Conservation (phyloP, 2,888 invertebrate species). For the Brenthis daphne region DNA sequence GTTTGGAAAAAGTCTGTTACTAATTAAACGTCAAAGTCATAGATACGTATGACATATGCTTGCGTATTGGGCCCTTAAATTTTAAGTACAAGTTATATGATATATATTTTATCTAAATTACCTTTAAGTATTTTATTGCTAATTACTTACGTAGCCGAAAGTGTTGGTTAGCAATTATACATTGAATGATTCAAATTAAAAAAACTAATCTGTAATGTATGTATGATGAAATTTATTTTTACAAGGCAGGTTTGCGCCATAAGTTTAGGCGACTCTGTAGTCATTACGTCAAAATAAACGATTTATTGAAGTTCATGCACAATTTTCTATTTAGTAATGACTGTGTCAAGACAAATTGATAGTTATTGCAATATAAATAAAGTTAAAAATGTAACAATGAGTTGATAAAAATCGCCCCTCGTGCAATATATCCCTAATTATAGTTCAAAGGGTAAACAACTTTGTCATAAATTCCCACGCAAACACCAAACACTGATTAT, state of each 20-base stretch:
- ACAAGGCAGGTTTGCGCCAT: constrained; percentile 21
- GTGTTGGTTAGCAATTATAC: constrained; percentile 24
- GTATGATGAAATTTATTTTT: constrained; percentile 27
- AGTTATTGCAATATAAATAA: neutral
- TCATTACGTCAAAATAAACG: constrained; percentile 20
- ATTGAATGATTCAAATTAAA: constrained; percentile 27
- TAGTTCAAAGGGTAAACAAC: constrained; percentile 53
- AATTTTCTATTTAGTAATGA: neutral
- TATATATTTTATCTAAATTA: constrained; percentile 31
- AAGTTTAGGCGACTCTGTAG: constrained; percentile 14
- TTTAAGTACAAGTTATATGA: constrained; percentile 22
- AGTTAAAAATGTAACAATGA: constrained; percentile 4
- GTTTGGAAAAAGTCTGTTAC: constrained; percentile 4
- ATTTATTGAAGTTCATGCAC: constrained; percentile 19
- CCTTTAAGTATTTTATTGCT: constrained; percentile 32
- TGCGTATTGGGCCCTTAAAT: constrained; percentile 26
- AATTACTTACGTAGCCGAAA: constrained; percentile 30
- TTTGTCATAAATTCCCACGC: constrained; percentile 60
- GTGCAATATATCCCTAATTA: constrained; percentile 37
- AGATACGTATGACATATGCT: constrained; percentile 13
- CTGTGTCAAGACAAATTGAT: neutral
- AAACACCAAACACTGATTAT: constrained; percentile 40
- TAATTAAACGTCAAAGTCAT: constrained; percentile 26
- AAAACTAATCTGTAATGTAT: constrained; percentile 14
- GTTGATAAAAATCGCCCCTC: neutral